Evolutionary conservation across 2,888 invertebrate genomes (phyloP), one percentile per base, ranked within the genome.

Genomic region (Hermaeophaga mercurialis): DNA sequence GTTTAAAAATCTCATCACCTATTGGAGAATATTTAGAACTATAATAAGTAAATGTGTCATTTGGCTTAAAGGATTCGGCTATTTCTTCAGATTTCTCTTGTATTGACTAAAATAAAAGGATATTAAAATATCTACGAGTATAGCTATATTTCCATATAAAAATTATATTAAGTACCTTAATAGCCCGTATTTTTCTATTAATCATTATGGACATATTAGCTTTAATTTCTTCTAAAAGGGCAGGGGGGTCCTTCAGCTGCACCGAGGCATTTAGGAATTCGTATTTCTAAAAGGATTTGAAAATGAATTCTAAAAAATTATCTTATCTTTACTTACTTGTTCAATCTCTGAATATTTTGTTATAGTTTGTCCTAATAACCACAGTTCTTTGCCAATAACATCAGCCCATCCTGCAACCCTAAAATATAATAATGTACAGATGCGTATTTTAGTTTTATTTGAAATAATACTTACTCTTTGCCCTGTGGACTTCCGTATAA

Each of bases 171-270:
- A n/a, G n/a, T 81, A 89, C 89, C 81, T 84, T 84, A 54, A 94
- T 90, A n/a, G 94, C 93, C 69, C 92, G 90, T 81, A 91, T 90
- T 84, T 94, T 94, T 68, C 90, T 84, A 38, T 89, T 86, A 66
- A 94, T 82, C 90, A 95, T 93, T 49, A 86, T 85, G 61, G 90
- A 88, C 54, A 96, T 89, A 69, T 90, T 91, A 49, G 85, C 84
- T 49, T 90, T 85, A 58, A 94, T 91, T 56, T 91, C 89, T 59
- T 84, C 84, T 65, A 95, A 84, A 71, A 95, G 83, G 68, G 85
- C 84, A 54, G 84, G 82, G 34, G 94, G 91, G 77, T 94, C 88
- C 75, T 92, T 91, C 60, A 84, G 82, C 74, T 86, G 87, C 1
- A 94, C 90, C 68, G 86, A 84, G 0, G 90, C 90, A 75, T 91